Conservation (phyloP, 2,113 vertebrate genomes). For the Odocoileus hemionus region DNA sequence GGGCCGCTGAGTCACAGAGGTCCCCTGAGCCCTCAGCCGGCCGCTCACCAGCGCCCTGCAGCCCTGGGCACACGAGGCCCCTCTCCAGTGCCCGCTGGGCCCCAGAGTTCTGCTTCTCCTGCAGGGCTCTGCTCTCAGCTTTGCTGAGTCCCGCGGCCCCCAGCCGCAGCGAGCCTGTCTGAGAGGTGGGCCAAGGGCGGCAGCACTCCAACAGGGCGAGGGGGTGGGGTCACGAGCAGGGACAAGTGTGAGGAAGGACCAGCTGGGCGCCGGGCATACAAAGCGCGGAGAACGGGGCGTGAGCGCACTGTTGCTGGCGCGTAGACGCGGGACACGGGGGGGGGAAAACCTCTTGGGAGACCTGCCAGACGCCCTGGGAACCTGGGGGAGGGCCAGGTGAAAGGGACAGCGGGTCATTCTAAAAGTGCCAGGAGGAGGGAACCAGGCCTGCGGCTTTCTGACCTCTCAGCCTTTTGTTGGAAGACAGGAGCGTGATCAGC, state of each 20-base stretch:
- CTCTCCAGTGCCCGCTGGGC: not conserved
- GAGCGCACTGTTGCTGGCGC: not conserved
- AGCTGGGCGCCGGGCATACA: not conserved
- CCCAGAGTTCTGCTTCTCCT: not conserved
- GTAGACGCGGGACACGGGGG: too few species aligned
- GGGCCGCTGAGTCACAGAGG: not conserved
- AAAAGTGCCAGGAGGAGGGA: not conserved
- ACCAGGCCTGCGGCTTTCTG: not conserved
- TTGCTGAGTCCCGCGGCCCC: not conserved
- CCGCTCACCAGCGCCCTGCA: not conserved
- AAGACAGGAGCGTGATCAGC: accelerated
- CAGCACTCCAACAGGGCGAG: not conserved
- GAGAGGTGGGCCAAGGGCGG: not conserved
- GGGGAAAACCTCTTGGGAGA: not conserved
- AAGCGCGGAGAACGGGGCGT: not conserved
- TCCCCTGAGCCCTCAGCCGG: not conserved
- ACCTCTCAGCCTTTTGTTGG: not conserved
- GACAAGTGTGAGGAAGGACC: accelerated
- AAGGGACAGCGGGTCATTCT: accelerated
- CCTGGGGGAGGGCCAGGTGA: not conserved
- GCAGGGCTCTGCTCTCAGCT: not conserved
- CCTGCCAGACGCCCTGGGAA: not conserved
- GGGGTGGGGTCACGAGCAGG: not conserved
- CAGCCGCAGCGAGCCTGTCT: not conserved
- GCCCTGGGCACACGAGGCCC: not conserved